Percentiles rank a stretch among this genome's conserved stretches.
Evolutionary conservation across 2,888 invertebrate species (phyloP).

Genomic region (Automeris io): DNA sequence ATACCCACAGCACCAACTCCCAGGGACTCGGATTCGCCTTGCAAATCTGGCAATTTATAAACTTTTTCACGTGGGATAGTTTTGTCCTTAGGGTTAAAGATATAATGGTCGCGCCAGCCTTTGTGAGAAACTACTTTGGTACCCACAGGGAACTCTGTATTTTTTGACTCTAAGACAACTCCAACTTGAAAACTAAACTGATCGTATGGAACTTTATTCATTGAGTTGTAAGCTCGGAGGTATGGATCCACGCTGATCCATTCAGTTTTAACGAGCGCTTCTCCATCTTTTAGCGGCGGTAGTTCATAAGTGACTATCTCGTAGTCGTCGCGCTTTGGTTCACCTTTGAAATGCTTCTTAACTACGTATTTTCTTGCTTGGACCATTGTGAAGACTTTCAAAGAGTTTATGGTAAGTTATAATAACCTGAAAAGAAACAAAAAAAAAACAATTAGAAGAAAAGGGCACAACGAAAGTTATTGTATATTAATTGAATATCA

Average conservation of each 20-base stretch:
- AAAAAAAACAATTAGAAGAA: too few species aligned
- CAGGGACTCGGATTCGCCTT: conserved; percentile 62
- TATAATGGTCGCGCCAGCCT: conserved; percentile 79
- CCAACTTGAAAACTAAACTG: conserved; percentile 39
- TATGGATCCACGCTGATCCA: conserved; percentile 45
- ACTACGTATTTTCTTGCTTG: conserved; percentile 76
- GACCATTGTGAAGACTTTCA: conserved; percentile 46
- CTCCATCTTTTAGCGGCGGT: conserved; percentile 75
- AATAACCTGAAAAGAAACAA: background rate
- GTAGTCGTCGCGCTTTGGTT: conserved; percentile 75
- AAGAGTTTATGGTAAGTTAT: too few species aligned
- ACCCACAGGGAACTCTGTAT: conserved; percentile 77
- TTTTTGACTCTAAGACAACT: conserved; percentile 77
- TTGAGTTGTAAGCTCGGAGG: conserved; percentile 23
- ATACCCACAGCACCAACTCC: conserved; percentile 78
- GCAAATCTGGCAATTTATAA: conserved; percentile 65
- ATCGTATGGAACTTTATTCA: conserved; percentile 30
- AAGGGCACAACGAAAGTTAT: too few species aligned
- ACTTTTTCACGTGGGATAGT: conserved; percentile 10
- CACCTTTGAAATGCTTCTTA: conserved; percentile 72
- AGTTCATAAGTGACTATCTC: conserved; percentile 77
- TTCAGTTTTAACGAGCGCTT: conserved; percentile 34
- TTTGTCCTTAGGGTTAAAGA: conserved; percentile 13
- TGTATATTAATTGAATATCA: too few species aligned
- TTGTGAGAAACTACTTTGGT: conserved; percentile 74